Evolutionary conservation across 2,797 vertebrate genomes (phyloP), one percentile per base, ranked within the genome.

Genomic region (Alectoris magna): DNA sequence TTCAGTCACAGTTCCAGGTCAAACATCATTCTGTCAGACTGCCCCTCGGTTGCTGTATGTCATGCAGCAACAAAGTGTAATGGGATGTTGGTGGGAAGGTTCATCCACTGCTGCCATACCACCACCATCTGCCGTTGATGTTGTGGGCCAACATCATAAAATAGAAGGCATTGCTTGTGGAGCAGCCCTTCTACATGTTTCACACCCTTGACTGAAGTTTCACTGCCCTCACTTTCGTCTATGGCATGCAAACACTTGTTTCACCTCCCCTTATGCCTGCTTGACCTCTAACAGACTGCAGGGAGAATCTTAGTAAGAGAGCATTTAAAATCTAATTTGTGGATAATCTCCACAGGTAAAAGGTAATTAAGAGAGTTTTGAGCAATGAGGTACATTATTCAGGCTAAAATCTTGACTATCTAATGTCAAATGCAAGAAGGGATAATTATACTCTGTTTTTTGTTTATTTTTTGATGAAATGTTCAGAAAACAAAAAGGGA

Each of bases 401-500:
- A 53, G 9, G 7, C 4, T 73, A 67, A 85, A 72, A 66, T 59
- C 23, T n/a, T 83, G 7, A 55, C 8, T 15, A 69, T 6, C 6
- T 24, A 38, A 2, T 79, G 76, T 26, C 15, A 73, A 76, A 73
- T 48, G 3, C 14, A 80, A 73, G 31, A 85, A 87, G 63, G 49
- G 2, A 5, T 14, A 1, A 4, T 69, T 51, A 19, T 11, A 38
- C 24, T 26, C 15, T n/a, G 56, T 9, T 58, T 34, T 34, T 11
- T 53, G 9, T 34, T 68, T 27, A 0, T 22, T 84, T 73, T 75
- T 69, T 15, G 31, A 76, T 17, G 16, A 53, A 53, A 9, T 58
- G 0, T 14, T 27, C 0, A 5, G 29, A 71, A 75, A 76, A n/a
- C 2, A 3, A 19, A 19, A 19, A 48, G 13, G 14, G 51, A 53